Conservation (phyloP, 64 coral and sea anemone genomes). For the Pocillopora damicornis region DNA sequence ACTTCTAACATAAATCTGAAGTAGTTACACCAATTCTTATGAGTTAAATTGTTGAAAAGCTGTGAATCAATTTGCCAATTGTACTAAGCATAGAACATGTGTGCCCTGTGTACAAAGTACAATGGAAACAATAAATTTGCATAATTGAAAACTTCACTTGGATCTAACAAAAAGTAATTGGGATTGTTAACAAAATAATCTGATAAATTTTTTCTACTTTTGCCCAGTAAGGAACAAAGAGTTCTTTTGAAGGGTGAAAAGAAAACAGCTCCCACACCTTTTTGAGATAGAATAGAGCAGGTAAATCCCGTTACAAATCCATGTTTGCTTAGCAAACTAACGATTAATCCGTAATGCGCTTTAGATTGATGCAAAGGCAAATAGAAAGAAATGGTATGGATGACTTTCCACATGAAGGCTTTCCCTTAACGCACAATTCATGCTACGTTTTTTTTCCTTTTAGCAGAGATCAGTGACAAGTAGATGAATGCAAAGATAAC, state of each 20-base stretch:
- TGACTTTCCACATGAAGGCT: background rate
- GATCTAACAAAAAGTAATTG: slow-evolving; percentile 1
- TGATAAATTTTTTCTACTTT: background rate
- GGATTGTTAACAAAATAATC: background rate
- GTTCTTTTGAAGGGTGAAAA: background rate
- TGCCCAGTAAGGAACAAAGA: background rate
- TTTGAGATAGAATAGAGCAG: background rate
- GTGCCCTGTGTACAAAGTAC: background rate
- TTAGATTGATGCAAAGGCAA: slow-evolving; percentile 2
- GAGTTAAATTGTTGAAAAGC: too few species aligned
- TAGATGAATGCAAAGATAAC: background rate
- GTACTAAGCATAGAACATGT: background rate
- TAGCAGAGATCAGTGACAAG: background rate
- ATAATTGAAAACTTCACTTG: slow-evolving; percentile 11
- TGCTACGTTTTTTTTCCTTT: background rate
- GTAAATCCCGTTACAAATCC: background rate
- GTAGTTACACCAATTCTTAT: too few species aligned
- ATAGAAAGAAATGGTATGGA: background rate
- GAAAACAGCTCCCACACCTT: background rate
- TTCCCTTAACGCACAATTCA: background rate
- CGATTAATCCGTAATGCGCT: slow-evolving; percentile 29
- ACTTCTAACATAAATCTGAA: too few species aligned
- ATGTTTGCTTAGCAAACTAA: slow-evolving; percentile 32
- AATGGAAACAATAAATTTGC: background rate
- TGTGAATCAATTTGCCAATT: background rate